These are phyloP conservation scores for Herpailurus yagouaroundi DNA, from an alignment of 2,113 vertebrate species.

Conservation along the genomic window DNA sequence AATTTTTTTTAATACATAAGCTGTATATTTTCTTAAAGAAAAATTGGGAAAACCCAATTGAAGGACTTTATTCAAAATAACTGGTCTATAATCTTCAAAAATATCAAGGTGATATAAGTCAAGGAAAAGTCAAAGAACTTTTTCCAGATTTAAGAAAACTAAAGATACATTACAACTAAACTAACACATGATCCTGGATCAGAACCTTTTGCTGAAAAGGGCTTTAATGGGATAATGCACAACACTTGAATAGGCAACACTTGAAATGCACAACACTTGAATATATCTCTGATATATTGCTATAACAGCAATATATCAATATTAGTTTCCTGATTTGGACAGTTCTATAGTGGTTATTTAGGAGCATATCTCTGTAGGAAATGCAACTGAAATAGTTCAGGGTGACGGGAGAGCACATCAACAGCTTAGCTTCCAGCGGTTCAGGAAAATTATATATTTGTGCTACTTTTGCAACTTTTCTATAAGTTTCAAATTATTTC, in stretches of 20 bases:
- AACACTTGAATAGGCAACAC: no score
- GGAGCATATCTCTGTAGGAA: background rate
- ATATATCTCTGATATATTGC: no score
- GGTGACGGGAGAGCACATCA: background rate
- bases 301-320: background rate
- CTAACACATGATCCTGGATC: background rate
- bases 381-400: background rate
- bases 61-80: background rate
- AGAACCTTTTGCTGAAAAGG: background rate
- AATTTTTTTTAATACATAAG: background rate
- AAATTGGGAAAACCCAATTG: background rate
- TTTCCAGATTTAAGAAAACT: background rate
- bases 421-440: background rate
- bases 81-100: background rate
- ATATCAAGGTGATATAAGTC: background rate
- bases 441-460: background rate
- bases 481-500: background rate
- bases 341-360: background rate
- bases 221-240: background rate
- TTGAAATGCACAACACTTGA: no score
- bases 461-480: background rate
- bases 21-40: background rate
- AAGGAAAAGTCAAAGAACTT: background rate
- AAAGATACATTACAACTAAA: background rate
- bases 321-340: background rate